These are phyloP conservation scores for Chanos chanos DNA, from an alignment of 2,797 vertebrate species.

Conservation along the genomic window DNA sequence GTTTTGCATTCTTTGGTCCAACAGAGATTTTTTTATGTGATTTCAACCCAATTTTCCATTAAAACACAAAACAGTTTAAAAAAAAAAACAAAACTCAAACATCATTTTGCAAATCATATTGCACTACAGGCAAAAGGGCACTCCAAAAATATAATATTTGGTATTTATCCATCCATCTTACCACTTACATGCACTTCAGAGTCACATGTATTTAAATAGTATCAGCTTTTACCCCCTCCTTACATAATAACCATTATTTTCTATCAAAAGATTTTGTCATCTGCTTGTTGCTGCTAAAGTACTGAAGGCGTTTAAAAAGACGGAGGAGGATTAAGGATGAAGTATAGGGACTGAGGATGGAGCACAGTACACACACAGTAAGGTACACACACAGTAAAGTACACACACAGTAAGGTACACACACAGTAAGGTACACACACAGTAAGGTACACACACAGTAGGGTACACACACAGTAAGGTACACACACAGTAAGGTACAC, in stretches of 20 bases:
- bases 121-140: constrained; percentile 27
- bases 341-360: not conserved
- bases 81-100: not conserved
- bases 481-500: not conserved
- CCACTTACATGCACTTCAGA: not conserved
- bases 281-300: not conserved
- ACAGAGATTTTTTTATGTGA: too few species aligned
- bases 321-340: not conserved
- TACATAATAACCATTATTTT: not conserved
- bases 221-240: too few species aligned
- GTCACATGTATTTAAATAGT: not conserved
- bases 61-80: not conserved
- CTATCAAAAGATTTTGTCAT: not conserved
- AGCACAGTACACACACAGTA: not conserved
- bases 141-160: constrained; percentile 4
- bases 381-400: not conserved
- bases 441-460: not conserved
- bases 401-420: not conserved
- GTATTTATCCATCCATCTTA: not conserved
- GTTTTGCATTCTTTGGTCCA: too few species aligned
- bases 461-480: too few species aligned
- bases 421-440: not conserved
- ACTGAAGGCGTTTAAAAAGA: not conserved
- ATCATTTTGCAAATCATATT: constrained; percentile 15
- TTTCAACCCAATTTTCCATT: too few species aligned